These are phyloP conservation scores for Syndactyla subalaris DNA, from an alignment of 2,797 vertebrate genomes.

Conservation along the genomic window DNA sequence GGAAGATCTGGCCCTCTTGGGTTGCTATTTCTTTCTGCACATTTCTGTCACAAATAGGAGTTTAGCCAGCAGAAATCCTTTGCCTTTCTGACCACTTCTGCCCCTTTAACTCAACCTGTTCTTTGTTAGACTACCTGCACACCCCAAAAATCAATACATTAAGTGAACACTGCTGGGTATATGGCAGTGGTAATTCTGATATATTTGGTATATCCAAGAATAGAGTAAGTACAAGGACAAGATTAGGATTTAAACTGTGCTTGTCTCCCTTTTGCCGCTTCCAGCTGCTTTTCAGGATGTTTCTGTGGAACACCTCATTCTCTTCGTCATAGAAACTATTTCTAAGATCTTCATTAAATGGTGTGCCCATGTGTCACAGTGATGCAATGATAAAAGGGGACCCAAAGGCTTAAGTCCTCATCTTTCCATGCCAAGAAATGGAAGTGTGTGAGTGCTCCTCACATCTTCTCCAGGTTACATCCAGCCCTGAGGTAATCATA, in stretches of 20 bases:
- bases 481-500: neutral
- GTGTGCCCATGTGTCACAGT: fast-evolving
- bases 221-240: neutral
- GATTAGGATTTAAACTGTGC: neutral
- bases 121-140: neutral
- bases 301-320: neutral
- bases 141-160: neutral
- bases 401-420: neutral
- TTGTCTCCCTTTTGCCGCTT: neutral
- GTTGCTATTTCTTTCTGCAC: neutral
- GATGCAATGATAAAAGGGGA: neutral
- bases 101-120: neutral
- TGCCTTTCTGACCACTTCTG: neutral
- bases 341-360: neutral
- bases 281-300: neutral
- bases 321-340: neutral
- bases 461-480: neutral
- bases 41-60: neutral
- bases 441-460: neutral
- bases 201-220: neutral
- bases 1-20: neutral
- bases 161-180: neutral
- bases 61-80: neutral
- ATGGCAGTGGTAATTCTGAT: neutral
- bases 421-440: neutral